Base-by-base conservation (phyloP, 23 tunicate genomes). In the Pegea sp. region DNA sequence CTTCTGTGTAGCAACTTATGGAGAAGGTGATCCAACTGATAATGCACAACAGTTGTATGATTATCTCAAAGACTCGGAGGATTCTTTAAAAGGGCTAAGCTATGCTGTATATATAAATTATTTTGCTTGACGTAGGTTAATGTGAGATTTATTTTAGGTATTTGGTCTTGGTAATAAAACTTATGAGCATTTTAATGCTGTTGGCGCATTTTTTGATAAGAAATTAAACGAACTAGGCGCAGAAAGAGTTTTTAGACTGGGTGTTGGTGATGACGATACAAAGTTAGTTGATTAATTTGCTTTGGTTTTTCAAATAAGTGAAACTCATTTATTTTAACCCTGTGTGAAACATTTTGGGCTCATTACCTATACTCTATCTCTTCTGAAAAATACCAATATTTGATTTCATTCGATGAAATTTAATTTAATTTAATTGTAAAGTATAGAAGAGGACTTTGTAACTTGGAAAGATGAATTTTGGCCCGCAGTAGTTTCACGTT, bases 1-100 rank as follows among this genome's bases (percentile, higher is more conserved):
- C 30, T 78, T 89, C 32, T 91, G 93, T 34, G 58, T 91, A 73
- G 99, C 99, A 11, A 91, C 99, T 22, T 91, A 91, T 48, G 93
- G 99, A 2, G 99, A 91, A 58, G 99, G 99, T 1, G 99, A 91
- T 31, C 99, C 99, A 19, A 91, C 99, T 21, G 99, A 91, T 33
- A 91, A 91, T 44, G 73, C 87, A 1, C 99, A 91, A 44, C 76
- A 74, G 26, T 72, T 78, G 55, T 66, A 89, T 31, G 99, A 91
- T 24, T 91, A 86, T 86, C 68, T 91, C 33, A 74, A 89, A 44
- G 60, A 75, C 13, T 76, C 75, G n/a, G 99, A 91, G 13, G 67
- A 53, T 2, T 63, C 71, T 1, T 53, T 84, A 6, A 64, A 52
- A 38, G 84, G 84, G 1, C 33, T 84, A 24, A 73, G 57, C 52